Conservation (phyloP, 2,888 invertebrate species). For the Leucophenga montana region DNA sequence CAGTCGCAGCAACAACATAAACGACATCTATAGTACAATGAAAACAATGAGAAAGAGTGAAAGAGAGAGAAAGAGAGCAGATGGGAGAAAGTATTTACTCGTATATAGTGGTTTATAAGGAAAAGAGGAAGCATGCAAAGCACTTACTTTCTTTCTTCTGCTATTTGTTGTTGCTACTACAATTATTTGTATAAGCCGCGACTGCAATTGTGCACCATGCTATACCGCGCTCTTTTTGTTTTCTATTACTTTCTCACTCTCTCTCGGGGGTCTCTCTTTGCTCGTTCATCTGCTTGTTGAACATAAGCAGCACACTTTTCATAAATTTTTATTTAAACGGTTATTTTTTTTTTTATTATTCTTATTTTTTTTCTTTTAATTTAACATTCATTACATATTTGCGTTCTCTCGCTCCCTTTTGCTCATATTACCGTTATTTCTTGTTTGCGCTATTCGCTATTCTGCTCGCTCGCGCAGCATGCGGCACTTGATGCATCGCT, state of each 20-base stretch:
- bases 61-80: too few species aligned
- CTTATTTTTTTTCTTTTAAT: not conserved
- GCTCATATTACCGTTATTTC: slow-evolving; percentile 7
- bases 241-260: not conserved
- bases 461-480: not conserved
- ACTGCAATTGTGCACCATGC: not conserved
- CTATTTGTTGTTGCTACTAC: not conserved
- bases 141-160: slow-evolving; percentile 7
- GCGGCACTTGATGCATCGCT: not conserved
- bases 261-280: not conserved
- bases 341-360: not conserved
- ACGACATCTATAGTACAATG: not conserved
- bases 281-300: too few species aligned
- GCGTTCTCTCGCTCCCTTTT: slow-evolving; percentile 1
- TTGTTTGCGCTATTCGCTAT: too few species aligned
- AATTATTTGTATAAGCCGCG: not conserved
- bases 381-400: not conserved
- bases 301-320: slow-evolving; percentile 7
- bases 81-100: too few species aligned
- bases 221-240: not conserved
- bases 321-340: slow-evolving; percentile 18
- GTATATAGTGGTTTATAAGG: too few species aligned
- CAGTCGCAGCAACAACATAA: not conserved
- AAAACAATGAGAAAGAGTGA: too few species aligned
- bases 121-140: not conserved